A percentile compares a stretch with the other conserved stretches of the same genome.
phyloP scores from a whole-genome alignment of 2,888 invertebrate genomes.

The Tanypteryx hageni region DNA sequence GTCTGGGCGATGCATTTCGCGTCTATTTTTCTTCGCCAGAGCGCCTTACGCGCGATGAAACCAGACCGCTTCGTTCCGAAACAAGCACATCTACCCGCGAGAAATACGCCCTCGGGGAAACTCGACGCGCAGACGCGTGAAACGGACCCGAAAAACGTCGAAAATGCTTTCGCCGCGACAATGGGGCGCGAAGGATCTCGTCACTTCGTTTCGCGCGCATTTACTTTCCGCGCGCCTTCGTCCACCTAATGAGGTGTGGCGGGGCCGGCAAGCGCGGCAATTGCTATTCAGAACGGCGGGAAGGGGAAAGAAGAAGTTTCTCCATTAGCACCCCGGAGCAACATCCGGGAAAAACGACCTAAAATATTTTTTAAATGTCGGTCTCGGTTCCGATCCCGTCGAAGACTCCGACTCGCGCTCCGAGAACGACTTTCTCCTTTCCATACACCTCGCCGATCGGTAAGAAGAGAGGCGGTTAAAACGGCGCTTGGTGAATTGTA shows the following conservation, averaged over 20 bases:
- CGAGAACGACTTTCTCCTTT: too few relatives aligned
- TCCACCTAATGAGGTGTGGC: background rate
- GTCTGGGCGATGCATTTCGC: too few relatives aligned
- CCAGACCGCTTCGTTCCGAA: too few relatives aligned
- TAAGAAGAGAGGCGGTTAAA: too few relatives aligned
- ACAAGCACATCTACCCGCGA: too few relatives aligned
- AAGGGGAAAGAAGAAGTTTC: background rate
- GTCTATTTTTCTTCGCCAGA: too few relatives aligned
- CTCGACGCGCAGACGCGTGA: background rate
- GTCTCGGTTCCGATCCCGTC: too few relatives aligned
- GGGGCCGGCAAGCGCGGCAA: background rate
- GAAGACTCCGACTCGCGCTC: too few relatives aligned
- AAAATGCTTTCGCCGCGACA: background rate
- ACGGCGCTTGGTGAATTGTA: too few relatives aligned
- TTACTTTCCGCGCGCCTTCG: background rate
- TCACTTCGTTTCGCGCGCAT: background rate
- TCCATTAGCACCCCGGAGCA: background rate
- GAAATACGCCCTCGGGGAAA: too few relatives aligned
- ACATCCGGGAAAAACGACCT: constrained; percentile 16
- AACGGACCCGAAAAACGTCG: background rate
- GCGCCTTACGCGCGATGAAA: too few relatives aligned
- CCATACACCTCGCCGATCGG: too few relatives aligned
- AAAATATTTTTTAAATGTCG: background rate
- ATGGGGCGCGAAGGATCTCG: background rate
- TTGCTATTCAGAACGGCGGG: background rate